Conservation (phyloP, 2,888 invertebrate genomes). For the Idaea dimidiata region DNA sequence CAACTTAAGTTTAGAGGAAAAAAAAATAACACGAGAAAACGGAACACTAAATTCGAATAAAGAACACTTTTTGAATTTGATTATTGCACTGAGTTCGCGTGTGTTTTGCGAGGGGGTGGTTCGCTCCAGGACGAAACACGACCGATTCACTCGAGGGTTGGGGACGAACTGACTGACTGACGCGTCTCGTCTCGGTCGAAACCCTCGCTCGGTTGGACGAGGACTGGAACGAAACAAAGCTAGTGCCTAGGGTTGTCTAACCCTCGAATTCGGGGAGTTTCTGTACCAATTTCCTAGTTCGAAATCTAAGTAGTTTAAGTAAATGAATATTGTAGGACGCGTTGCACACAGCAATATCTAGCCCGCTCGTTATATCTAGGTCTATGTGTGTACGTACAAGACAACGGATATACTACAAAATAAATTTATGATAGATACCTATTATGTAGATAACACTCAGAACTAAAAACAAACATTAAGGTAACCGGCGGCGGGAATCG, state of each 20-base stretch:
- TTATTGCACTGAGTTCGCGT: conserved; percentile 63
- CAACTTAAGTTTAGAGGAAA: conserved; percentile 40
- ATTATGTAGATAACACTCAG: too few relatives aligned
- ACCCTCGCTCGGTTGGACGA: background rate
- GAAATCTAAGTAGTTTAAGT: too few relatives aligned
- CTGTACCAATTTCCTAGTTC: background rate
- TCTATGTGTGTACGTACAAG: too few relatives aligned
- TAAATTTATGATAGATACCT: too few relatives aligned
- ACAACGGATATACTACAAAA: too few relatives aligned
- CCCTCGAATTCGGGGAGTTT: background rate
- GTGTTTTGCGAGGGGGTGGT: conserved; percentile 58
- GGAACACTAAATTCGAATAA: conserved; percentile 38
- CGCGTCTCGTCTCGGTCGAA: conserved; percentile 18
- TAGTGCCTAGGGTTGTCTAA: background rate
- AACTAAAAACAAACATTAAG: too few relatives aligned
- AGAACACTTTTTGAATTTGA: conserved; percentile 43
- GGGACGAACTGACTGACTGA: conserved; percentile 57
- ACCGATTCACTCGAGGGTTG: conserved; percentile 36
- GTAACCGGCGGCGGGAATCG: too few relatives aligned
- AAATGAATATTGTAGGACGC: too few relatives aligned
- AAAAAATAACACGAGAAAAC: conserved; percentile 37
- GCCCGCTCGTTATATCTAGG: too few relatives aligned
- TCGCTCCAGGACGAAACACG: conserved; percentile 32
- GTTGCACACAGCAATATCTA: too few relatives aligned
- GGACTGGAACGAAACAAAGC: background rate